A percentile compares a stretch with the other conserved stretches of the same genome.
Conservation (phyloP, 2,113 vertebrate genomes). For the Bubo scandiacus region DNA sequence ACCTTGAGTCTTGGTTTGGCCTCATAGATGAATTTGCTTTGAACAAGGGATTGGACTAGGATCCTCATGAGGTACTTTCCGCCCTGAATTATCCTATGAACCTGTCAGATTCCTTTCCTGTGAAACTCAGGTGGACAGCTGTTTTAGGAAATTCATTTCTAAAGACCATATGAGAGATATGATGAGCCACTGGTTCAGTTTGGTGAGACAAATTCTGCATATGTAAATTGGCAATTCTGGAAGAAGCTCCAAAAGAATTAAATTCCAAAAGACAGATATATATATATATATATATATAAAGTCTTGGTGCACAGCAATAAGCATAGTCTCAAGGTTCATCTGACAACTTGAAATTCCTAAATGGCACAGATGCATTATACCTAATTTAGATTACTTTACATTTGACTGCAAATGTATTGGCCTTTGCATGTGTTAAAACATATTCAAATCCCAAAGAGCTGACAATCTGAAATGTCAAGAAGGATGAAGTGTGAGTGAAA, state of each 20-base stretch:
- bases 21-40: background rate
- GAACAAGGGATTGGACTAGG: background rate
- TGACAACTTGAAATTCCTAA: background rate
- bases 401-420: background rate
- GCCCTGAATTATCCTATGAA: background rate
- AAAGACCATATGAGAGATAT: background rate
- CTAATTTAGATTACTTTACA: background rate
- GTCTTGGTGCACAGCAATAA: background rate
- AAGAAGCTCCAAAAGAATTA: background rate
- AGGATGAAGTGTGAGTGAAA: background rate
- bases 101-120: background rate
- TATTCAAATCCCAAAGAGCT: background rate
- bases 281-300: too few species aligned
- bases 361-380: background rate
- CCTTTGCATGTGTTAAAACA: background rate
- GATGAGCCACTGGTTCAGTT: background rate
- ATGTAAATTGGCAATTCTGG: background rate
- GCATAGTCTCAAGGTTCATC: background rate
- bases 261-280: background rate
- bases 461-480: background rate
- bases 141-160: background rate
- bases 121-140: background rate
- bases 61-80: background rate
- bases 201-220: background rate
- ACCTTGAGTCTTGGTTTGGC: background rate